A percentile compares a stretch with the other conserved stretches of the same genome.
Conservation (phyloP, 2,888 invertebrate genomes). For the Harmothoe impar region DNA sequence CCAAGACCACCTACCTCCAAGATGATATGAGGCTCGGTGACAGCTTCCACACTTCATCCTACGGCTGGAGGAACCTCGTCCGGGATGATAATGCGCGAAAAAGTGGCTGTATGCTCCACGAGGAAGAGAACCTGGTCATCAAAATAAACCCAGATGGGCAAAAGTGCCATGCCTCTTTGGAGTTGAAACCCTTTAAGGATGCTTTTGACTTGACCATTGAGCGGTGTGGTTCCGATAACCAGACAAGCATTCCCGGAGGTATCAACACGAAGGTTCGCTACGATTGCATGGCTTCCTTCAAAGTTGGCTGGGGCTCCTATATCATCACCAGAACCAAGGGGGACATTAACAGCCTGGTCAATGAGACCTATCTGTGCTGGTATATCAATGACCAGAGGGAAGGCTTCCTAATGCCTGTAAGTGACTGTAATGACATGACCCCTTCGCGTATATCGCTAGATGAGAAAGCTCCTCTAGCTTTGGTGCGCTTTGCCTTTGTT, state of each 20-base stretch:
- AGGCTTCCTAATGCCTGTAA: constrained; percentile 30
- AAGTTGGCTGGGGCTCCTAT: constrained; percentile 2
- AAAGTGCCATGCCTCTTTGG: not conserved
- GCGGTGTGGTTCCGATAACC: constrained; percentile 20
- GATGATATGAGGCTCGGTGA: constrained; percentile 14
- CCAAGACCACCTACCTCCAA: not conserved
- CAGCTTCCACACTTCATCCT: constrained; percentile 41
- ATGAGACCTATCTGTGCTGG: constrained; percentile 50
- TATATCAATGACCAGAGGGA: not conserved
- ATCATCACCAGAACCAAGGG: constrained; percentile 9
- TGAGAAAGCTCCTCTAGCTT: constrained; percentile 8
- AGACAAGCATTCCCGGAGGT: constrained; percentile 12
- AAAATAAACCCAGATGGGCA: not conserved
- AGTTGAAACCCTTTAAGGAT: not conserved
- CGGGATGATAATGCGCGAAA: not conserved
- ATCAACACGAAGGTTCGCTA: constrained; percentile 28
- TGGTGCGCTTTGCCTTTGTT: not conserved
- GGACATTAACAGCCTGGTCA: not conserved
- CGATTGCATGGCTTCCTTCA: constrained; percentile 39
- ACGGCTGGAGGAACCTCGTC: constrained; percentile 41
- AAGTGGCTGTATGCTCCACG: not conserved
- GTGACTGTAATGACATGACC: constrained; percentile 50
- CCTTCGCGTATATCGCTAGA: not conserved
- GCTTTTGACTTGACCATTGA: constrained; percentile 36
- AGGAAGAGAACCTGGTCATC: not conserved